Evolutionary conservation across 2,797 vertebrate species (phyloP).

Genomic region (Mormyrus proboscirostris): DNA sequence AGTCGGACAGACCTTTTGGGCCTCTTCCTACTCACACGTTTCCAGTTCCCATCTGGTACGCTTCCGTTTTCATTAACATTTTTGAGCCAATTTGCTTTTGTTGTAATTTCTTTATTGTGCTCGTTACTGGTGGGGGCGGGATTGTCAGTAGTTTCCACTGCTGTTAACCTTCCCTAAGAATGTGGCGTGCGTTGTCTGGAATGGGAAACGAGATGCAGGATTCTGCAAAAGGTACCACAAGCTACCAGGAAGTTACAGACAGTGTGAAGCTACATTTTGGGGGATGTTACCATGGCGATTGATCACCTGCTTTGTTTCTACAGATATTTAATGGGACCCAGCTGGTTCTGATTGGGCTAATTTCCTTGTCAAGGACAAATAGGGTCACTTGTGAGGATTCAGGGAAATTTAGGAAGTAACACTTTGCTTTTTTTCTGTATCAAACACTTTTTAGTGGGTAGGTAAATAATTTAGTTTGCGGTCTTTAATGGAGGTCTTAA

Average conservation of each 20-base stretch:
- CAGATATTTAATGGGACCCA: slow-evolving; percentile 1
- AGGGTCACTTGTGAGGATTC: not conserved
- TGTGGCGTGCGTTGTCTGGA: not conserved
- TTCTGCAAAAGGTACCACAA: not conserved
- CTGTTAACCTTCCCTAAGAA: not conserved
- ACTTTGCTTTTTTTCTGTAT: not conserved
- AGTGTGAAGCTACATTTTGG: not conserved
- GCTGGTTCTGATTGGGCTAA: not conserved
- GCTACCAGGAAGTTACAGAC: not conserved
- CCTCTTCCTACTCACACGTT: not conserved
- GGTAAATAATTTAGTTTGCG: not conserved
- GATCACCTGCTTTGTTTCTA: not conserved
- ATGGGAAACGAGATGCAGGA: not conserved
- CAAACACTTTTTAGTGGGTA: not conserved
- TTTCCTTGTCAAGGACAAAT: not conserved
- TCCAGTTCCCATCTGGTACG: slow-evolving; percentile 10
- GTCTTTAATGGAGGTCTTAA: not conserved
- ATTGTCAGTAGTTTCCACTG: not conserved
- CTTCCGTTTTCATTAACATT: not conserved
- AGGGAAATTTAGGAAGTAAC: not conserved
- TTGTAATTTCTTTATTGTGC: slow-evolving; percentile 1
- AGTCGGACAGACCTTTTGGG: not conserved
- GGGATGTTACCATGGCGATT: not conserved
- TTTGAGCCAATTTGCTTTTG: not conserved
- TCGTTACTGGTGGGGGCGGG: not conserved